phyloP scores from a whole-genome alignment of 92 coral and sea anemone genomes.

The Siderastrea radians region DNA sequence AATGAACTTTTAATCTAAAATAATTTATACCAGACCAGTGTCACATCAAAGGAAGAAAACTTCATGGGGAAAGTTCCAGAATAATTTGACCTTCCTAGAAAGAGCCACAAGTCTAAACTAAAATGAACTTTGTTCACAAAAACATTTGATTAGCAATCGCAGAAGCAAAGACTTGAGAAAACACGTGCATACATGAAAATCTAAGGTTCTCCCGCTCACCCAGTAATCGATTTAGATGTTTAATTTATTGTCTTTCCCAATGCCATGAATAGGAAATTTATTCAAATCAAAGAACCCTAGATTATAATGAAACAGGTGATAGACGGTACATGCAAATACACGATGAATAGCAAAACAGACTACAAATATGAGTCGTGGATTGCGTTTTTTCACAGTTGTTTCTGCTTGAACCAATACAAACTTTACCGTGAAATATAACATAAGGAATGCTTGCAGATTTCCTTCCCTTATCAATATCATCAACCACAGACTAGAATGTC shows the following conservation, averaged over 20 bases:
- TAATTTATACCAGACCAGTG: background rate
- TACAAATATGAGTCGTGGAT: background rate
- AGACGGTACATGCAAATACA: conserved; percentile 9
- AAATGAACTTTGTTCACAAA: background rate
- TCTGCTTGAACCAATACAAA: background rate
- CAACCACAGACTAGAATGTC: conserved; percentile 32
- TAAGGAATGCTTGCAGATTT: conserved; percentile 1
- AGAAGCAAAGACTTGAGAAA: background rate
- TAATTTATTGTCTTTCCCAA: conserved; percentile 36
- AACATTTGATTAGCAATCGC: background rate
- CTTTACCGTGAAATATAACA: background rate
- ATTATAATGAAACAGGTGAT: conserved; percentile 30
- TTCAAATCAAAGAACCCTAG: conserved; percentile 38
- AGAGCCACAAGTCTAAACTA: background rate
- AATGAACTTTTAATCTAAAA: conserved; percentile 5
- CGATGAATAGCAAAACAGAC: background rate
- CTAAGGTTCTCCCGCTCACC: background rate
- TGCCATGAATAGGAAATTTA: conserved; percentile 26
- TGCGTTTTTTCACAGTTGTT: background rate
- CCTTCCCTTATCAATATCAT: conserved; percentile 21
- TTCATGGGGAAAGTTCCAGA: conserved; percentile 21
- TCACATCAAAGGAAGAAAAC: conserved; percentile 10
- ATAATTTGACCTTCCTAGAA: background rate
- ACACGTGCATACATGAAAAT: background rate
- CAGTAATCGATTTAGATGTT: conserved; percentile 22